phyloP scores from a whole-genome alignment of 2,888 invertebrate genomes.

The Idaea aversata region DNA sequence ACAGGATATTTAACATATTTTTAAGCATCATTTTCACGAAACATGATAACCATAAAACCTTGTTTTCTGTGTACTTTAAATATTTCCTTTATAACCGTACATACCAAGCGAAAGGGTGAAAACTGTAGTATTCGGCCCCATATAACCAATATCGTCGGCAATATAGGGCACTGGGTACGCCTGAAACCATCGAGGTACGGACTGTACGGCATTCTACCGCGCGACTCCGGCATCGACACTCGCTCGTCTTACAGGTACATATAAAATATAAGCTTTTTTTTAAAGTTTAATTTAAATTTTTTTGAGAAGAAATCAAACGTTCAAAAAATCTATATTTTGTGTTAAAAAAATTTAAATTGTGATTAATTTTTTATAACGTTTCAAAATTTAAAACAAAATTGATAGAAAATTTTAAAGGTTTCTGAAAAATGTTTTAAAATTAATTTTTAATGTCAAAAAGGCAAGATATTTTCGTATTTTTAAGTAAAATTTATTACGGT shows the following conservation, averaged over 20 bases:
- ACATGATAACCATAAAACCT: too few relatives aligned
- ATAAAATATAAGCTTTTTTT: neutral
- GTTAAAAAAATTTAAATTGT: too few relatives aligned
- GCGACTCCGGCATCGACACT: neutral
- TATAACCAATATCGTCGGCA: neutral
- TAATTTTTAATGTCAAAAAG: neutral
- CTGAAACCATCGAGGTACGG: neutral
- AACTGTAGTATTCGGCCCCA: neutral
- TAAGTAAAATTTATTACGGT: neutral
- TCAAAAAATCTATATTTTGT: neutral
- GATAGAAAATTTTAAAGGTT: neutral
- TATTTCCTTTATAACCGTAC: neutral
- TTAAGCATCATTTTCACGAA: too few relatives aligned
- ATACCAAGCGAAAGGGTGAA: neutral
- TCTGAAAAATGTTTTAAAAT: neutral
- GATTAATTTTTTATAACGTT: neutral
- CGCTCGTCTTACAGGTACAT: neutral
- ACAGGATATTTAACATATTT: too few relatives aligned
- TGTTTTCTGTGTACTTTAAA: too few relatives aligned
- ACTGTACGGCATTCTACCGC: neutral
- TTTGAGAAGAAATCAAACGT: neutral
- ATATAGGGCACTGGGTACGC: neutral
- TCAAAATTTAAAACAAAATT: neutral
- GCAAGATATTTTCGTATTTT: neutral
- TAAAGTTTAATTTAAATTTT: neutral